Conservation (phyloP, 2,888 invertebrate genomes). For the Seira ritae region DNA sequence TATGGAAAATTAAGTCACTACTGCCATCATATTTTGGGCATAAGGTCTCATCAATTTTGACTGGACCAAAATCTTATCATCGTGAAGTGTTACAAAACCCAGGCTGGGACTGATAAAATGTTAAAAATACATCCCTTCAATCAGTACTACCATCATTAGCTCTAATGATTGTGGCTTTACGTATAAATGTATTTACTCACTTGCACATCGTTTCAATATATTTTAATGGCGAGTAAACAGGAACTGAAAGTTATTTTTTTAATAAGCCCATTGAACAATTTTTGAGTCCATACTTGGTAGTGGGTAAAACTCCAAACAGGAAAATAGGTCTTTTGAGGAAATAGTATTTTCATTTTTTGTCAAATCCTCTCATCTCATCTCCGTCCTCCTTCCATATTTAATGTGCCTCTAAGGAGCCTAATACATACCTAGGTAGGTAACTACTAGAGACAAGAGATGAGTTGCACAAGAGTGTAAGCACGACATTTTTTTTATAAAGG, state of each 20-base stretch:
- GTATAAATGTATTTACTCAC: no score
- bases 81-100: no score
- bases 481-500: neutral
- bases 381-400: neutral
- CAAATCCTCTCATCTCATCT: neutral
- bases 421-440: neutral
- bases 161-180: no score
- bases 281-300: constrained; percentile 1
- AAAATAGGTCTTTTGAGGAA: constrained; percentile 10
- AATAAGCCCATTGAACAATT: neutral
- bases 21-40: no score
- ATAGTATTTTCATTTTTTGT: neutral
- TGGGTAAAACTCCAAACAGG: constrained; percentile 8
- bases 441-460: no score
- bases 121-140: no score
- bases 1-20: no score
- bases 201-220: no score
- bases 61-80: no score
- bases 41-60: no score
- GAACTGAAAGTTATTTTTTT: neutral
- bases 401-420: neutral
- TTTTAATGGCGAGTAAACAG: neutral
- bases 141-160: no score
- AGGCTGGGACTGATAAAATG: no score
- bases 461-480: neutral